Conservation (phyloP, 2,888 invertebrate species). For the Baccha elongata region DNA sequence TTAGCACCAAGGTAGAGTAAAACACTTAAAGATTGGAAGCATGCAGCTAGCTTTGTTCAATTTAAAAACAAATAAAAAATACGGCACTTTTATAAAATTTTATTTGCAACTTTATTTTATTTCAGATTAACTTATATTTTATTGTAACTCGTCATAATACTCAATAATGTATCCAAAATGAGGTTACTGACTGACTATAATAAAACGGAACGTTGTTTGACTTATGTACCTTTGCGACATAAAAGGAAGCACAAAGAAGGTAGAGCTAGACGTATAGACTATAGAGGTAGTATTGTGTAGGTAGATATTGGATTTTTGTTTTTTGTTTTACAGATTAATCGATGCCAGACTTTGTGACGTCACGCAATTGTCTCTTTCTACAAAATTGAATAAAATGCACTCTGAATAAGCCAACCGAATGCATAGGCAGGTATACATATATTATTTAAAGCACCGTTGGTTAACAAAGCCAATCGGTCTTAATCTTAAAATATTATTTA, state of each 20-base stretch:
- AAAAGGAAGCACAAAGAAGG: slow-evolving; percentile 21
- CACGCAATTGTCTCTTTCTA: slow-evolving; percentile 28
- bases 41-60: slow-evolving; percentile 54
- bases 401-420: slow-evolving; percentile 14
- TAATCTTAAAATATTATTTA: background rate
- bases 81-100: slow-evolving; percentile 26
- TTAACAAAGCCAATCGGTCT: background rate
- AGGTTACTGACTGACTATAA: slow-evolving; percentile 43
- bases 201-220: background rate
- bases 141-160: slow-evolving; percentile 1
- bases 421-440: background rate
- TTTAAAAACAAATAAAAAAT: slow-evolving; percentile 25
- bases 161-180: background rate
- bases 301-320: slow-evolving; percentile 3
- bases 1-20: slow-evolving; percentile 27
- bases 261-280: background rate
- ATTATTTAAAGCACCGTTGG: slow-evolving; percentile 40
- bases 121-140: background rate
- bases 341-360: slow-evolving; percentile 65
- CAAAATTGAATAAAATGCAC: slow-evolving; percentile 13
- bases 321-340: slow-evolving; percentile 27
- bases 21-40: slow-evolving; percentile 43
- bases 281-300: background rate
- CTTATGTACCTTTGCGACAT: slow-evolving; percentile 9
- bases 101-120: slow-evolving; percentile 23